Percentiles rank a stretch among this genome's conserved stretches.
Evolutionary conservation across 2,888 invertebrate genomes (phyloP).

Genomic region (Mythimna albipuncta): DNA sequence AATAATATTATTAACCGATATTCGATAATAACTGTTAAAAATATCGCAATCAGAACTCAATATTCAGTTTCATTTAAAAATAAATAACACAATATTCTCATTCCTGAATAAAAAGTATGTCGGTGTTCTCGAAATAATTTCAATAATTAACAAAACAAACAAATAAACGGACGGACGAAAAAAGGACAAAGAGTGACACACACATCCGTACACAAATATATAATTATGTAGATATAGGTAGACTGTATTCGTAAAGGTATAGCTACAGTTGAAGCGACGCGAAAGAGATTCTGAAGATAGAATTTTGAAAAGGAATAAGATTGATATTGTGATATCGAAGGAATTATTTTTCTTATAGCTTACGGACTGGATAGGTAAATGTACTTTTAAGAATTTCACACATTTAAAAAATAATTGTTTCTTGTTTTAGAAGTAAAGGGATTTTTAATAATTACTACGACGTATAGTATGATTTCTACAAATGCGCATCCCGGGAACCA

Average conservation of each 20-base stretch:
- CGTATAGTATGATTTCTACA: too few species aligned
- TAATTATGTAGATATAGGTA: constrained; percentile 7
- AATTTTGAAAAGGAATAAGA: neutral
- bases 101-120: constrained; percentile 46
- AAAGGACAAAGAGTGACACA: constrained; percentile 61
- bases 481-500: too few species aligned
- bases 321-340: neutral
- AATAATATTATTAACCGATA: neutral
- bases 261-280: constrained; percentile 10
- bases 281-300: neutral
- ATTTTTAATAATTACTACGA: too few species aligned
- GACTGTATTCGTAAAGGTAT: constrained; percentile 4
- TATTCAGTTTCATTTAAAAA: constrained; percentile 31
- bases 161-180: constrained; percentile 61
- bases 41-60: constrained; percentile 16
- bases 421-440: too few species aligned
- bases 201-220: constrained; percentile 46
- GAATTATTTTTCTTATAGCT: too few species aligned
- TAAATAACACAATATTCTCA: constrained; percentile 13
- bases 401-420: too few species aligned
- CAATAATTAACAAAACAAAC: constrained; percentile 66
- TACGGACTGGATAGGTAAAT: too few species aligned
- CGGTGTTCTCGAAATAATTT: constrained; percentile 66
- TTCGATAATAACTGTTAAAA: constrained; percentile 3
- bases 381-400: too few species aligned